Conservation (phyloP, 2,797 vertebrate genomes). For the Sebastes taczanowskii region DNA sequence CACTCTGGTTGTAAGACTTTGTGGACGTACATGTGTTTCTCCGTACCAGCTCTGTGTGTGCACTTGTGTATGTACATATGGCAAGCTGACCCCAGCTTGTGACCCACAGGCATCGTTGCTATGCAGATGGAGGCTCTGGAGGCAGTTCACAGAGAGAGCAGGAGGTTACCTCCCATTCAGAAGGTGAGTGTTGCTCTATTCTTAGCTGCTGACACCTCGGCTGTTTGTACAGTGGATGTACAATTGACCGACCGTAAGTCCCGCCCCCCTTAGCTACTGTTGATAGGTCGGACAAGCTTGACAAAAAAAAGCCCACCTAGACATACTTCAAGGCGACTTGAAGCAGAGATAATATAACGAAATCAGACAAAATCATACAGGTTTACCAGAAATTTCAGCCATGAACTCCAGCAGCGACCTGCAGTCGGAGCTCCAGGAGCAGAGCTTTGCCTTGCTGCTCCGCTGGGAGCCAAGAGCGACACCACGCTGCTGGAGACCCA, state of each 20-base stretch:
- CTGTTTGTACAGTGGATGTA: background rate
- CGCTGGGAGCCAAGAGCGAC: too few relatives aligned
- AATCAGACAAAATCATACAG: too few relatives aligned
- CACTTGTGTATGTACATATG: slow-evolving; percentile 28
- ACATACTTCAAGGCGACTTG: too few relatives aligned
- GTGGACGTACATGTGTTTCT: slow-evolving; percentile 22
- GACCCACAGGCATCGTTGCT: slow-evolving; percentile 92
- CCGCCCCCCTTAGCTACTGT: too few relatives aligned
- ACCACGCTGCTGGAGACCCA: too few relatives aligned
- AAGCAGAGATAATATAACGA: too few relatives aligned
- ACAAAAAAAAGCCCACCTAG: rapidly evolving
- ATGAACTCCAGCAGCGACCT: too few relatives aligned
- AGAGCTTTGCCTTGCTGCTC: too few relatives aligned
- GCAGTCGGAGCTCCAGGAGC: too few relatives aligned
- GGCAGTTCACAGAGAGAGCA: slow-evolving; percentile 96
- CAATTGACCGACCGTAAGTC: background rate
- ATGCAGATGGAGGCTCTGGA: slow-evolving; percentile 99
- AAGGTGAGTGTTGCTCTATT: slow-evolving; percentile 85
- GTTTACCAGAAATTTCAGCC: too few relatives aligned
- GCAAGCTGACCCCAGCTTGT: slow-evolving; percentile 55
- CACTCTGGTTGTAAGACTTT: slow-evolving; percentile 19
- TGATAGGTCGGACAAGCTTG: too few relatives aligned
- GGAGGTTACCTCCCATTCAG: slow-evolving; percentile 96
- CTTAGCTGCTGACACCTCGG: background rate
- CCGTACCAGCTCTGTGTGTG: slow-evolving; percentile 12